These are phyloP conservation scores for Oligia strigilis DNA, from an alignment of 2,888 invertebrate genomes.

Conservation along the genomic window DNA sequence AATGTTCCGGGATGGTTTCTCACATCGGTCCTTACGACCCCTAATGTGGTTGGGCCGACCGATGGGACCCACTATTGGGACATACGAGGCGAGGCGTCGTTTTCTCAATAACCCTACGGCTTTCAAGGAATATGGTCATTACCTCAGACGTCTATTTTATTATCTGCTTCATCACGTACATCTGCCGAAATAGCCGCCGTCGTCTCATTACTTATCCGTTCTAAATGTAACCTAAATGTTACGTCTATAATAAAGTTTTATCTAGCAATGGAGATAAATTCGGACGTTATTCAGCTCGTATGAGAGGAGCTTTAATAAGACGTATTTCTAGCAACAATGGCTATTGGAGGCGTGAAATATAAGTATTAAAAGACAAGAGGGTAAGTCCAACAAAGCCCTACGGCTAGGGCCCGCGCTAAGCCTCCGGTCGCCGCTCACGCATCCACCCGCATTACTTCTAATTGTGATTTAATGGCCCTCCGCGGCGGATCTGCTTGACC, in stretches of 20 bases:
- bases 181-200: slow-evolving; percentile 66
- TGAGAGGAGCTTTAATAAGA: slow-evolving; percentile 53
- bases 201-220: slow-evolving; percentile 68
- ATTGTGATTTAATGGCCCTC: slow-evolving; percentile 89
- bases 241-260: slow-evolving; percentile 70
- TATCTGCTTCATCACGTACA: slow-evolving; percentile 72
- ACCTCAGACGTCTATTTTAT: slow-evolving; percentile 73
- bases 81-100: slow-evolving; percentile 68
- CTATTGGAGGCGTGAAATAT: slow-evolving; percentile 77
- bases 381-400: slow-evolving; percentile 86
- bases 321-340: slow-evolving; percentile 70
- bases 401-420: slow-evolving; percentile 80
- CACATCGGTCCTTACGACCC: slow-evolving; percentile 67
- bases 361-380: slow-evolving; percentile 85
- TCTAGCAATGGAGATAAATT: slow-evolving; percentile 59
- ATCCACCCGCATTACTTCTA: slow-evolving; percentile 89
- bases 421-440: slow-evolving; percentile 84
- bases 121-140: slow-evolving; percentile 69
- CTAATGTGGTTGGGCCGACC: slow-evolving; percentile 70
- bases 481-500: slow-evolving; percentile 83
- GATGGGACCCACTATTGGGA: slow-evolving; percentile 69
- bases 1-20: slow-evolving; percentile 53
- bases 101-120: slow-evolving; percentile 68
- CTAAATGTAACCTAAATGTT: slow-evolving; percentile 70
- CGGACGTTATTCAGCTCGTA: slow-evolving; percentile 43